Evolutionary conservation across 2,888 invertebrate species (phyloP).

Genomic region (Phorcus lineatus): DNA sequence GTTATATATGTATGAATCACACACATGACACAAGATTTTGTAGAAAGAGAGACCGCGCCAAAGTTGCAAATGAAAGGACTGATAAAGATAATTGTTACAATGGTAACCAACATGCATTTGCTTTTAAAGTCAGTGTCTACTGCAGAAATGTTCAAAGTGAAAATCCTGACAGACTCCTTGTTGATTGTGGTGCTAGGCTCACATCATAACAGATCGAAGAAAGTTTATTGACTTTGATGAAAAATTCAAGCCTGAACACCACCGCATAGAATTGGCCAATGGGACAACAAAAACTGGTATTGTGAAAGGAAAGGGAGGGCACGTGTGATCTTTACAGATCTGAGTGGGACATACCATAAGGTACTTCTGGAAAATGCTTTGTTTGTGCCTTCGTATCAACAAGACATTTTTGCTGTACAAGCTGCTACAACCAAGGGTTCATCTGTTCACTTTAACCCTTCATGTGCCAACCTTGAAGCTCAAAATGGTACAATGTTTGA

Average conservation of each 20-base stretch:
- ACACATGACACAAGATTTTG: background rate
- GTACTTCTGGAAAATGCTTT: constrained; percentile 40
- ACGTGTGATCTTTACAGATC: background rate
- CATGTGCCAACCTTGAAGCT: background rate
- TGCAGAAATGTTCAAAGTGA: no score
- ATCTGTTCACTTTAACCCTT: constrained; percentile 28
- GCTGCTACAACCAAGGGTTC: constrained; percentile 32
- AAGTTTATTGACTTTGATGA: no score
- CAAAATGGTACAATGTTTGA: constrained; percentile 22
- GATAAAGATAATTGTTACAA: background rate
- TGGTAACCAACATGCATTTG: no score
- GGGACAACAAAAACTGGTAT: constrained; percentile 26
- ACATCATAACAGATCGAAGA: no score
- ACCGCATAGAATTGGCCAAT: constrained; percentile 37
- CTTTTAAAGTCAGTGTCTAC: no score
- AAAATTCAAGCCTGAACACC: constrained; percentile 38
- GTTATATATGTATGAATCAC: background rate
- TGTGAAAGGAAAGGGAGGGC: constrained; percentile 22
- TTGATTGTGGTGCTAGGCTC: constrained; percentile 46
- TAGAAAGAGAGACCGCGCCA: background rate
- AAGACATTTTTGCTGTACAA: no score
- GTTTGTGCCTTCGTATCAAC: no score
- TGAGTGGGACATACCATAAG: constrained; percentile 23
- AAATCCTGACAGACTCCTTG: constrained; percentile 29
- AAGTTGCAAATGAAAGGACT: background rate